Conservation (phyloP, 2,113 vertebrate species). For the Azemiops feae region DNA sequence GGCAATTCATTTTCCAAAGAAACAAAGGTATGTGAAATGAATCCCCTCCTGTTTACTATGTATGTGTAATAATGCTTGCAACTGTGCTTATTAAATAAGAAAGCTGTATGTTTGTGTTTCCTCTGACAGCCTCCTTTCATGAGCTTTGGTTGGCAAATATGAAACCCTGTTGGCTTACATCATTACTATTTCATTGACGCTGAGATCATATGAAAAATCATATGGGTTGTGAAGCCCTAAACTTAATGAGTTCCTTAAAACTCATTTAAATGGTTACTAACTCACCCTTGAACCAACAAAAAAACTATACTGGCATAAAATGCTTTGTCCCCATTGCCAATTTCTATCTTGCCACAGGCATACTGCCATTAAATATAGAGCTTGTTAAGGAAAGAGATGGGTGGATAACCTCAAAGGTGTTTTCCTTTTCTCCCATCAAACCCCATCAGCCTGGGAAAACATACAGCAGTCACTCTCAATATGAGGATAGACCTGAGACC, state of each 20-base stretch:
- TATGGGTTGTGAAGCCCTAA: neutral
- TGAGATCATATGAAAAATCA: neutral
- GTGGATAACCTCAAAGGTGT: neutral
- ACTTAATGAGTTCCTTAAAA: neutral
- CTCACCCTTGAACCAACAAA: neutral
- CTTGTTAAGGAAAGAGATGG: neutral
- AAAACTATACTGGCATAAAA: neutral
- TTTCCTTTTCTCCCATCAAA: neutral
- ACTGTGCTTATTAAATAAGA: neutral
- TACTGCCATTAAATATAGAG: neutral
- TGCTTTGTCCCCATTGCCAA: neutral
- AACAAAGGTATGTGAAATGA: neutral
- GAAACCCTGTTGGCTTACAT: neutral
- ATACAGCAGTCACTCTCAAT: neutral
- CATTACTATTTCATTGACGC: neutral
- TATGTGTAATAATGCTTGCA: neutral
- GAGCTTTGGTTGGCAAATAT: neutral
- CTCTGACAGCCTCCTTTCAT: neutral
- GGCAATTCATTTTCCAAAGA: neutral
- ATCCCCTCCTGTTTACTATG: neutral
- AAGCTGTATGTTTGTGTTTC: neutral
- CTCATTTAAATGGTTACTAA: neutral
- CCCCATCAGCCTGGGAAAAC: neutral
- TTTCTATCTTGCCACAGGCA: neutral
- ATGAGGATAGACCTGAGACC: neutral